These are phyloP conservation scores for Amitus sp. DNA, from an alignment of 2,888 invertebrate species.

Conservation along the genomic window DNA sequence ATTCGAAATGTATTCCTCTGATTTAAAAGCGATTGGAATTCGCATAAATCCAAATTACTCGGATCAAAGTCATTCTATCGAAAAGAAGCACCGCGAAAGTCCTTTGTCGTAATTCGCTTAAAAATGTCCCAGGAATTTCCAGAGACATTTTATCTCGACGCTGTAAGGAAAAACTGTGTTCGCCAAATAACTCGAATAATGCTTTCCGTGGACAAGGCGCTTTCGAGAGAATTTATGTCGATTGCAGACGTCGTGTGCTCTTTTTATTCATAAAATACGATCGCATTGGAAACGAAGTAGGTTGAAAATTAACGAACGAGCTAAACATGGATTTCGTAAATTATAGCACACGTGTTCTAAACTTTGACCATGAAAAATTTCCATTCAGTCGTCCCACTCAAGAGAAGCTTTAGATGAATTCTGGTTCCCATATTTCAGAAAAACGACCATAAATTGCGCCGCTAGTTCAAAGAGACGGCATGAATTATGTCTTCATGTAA, in stretches of 20 bases:
- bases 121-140: background rate
- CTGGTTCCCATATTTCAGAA: background rate
- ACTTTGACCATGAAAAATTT: too few relatives aligned
- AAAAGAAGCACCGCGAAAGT: background rate
- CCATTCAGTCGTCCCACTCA: too few relatives aligned
- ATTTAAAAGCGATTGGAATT: background rate
- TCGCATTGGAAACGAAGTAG: too few relatives aligned
- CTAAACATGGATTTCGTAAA: too few relatives aligned
- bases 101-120: background rate
- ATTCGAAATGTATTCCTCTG: background rate
- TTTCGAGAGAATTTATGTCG: background rate
- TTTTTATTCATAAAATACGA: too few relatives aligned
- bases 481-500: background rate
- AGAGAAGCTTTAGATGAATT: background rate
- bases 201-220: background rate
- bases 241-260: background rate
- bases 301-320: too few relatives aligned
- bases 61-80: background rate
- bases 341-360: too few relatives aligned
- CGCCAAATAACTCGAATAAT: background rate
- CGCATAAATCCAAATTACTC: background rate
- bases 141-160: background rate
- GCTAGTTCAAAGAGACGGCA: background rate
- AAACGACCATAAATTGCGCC: background rate
- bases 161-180: background rate